Evolutionary conservation across 2,888 invertebrate genomes (phyloP), one percentile per base, ranked within the genome.

Genomic region (Drosophila paranaensis): DNA sequence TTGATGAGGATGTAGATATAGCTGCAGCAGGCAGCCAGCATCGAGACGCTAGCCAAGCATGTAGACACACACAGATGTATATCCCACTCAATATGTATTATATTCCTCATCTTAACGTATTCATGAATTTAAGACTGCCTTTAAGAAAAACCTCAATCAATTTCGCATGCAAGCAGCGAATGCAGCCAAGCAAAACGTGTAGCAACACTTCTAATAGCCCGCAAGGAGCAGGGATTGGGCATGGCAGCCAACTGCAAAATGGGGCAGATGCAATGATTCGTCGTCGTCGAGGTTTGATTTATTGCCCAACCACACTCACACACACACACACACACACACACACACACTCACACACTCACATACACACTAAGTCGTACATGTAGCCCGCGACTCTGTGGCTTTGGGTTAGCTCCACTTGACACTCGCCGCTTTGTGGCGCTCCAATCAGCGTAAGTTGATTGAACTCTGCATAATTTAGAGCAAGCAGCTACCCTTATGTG

Each of bases 401-500:
- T 71, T 76, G 60, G 67, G 60, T 68, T 74, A 69, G 74, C 74
- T 69, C 66, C 66, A 75, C 71, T 78, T 80, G 72, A 81, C 81
- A 78, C 79, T 77, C 77, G 80, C 77, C 71, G 70, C 80, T 80
- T 80, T 77, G 79, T 74, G 80, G 80, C 53, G 64, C 67, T 68
- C 71, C 75, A 80, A 81, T 80, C 80, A 80, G 77, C 81, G 79
- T 72, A 81, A 81, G 81, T 81, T 81, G 79, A 81, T 81, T 81
- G 81, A 81, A 81, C 81, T 81, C 78, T 81, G 81, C 81, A 81
- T 81, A 74, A 81, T 81, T 81, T 78, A 81, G 69, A 72, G 69
- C 79, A 77, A 58, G 61, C 50, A 77, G 53, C 57, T 51, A 45
- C 46, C 62, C 60, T 61, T 58, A 62, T 63, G 68, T 65, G 65